phyloP scores from a whole-genome alignment of 64 coral and sea anemone species.

The Porites lutea region DNA sequence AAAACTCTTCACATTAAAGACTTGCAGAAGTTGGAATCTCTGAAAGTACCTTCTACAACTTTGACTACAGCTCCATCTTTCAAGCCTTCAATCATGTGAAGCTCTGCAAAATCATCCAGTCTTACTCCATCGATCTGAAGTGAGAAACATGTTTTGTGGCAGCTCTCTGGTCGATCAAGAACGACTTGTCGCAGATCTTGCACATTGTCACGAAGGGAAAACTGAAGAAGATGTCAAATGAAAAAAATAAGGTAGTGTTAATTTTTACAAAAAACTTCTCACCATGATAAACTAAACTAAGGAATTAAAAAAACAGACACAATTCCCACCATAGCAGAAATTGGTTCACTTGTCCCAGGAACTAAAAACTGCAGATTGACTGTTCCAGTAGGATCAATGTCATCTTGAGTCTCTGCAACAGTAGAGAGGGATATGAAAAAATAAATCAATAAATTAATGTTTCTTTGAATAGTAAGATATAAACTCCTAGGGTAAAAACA shows the following conservation, averaged over 20 bases:
- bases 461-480: too few relatives aligned
- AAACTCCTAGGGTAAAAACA: too few relatives aligned
- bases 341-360: conserved; percentile 89
- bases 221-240: not conserved
- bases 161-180: conserved; percentile 96
- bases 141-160: conserved; percentile 92
- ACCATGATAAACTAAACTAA: not conserved
- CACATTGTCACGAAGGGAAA: conserved; percentile 87
- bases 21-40: not conserved
- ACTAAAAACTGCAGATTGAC: conserved; percentile 78
- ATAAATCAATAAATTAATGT: too few relatives aligned
- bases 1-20: too few relatives aligned
- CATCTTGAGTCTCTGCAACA: conserved; percentile 16
- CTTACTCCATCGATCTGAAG: conserved; percentile 91
- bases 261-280: too few relatives aligned
- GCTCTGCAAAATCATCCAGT: conserved; percentile 96
- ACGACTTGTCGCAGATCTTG: conserved; percentile 96
- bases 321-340: conserved; percentile 70
- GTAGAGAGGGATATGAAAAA: too few relatives aligned
- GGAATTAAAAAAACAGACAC: not conserved
- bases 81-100: conserved; percentile 87
- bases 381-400: conserved; percentile 43
- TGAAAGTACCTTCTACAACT: conserved; percentile 89
- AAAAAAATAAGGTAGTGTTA: not conserved
- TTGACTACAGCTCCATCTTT: conserved; percentile 86